Conservation (phyloP, 2,888 invertebrate species). For the Cryptus viduatorius region DNA sequence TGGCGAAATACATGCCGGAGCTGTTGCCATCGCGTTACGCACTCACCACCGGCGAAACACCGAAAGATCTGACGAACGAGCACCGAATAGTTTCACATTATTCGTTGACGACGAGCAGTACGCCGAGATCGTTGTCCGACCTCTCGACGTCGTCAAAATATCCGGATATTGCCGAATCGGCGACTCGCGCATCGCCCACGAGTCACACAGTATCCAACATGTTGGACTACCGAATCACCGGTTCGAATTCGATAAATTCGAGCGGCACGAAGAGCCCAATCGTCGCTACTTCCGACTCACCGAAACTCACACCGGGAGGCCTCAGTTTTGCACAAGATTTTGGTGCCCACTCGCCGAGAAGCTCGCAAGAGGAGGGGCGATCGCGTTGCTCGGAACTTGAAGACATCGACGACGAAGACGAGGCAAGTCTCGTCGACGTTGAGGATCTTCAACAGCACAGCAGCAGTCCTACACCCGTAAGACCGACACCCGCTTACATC, state of each 20-base stretch:
- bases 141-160: constrained; percentile 63
- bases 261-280: constrained; percentile 57
- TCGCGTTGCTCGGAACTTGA: constrained; percentile 84
- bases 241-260: constrained; percentile 40
- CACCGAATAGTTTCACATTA: constrained; percentile 52
- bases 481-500: constrained; percentile 82
- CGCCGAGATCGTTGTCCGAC: constrained; percentile 55
- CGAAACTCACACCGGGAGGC: constrained; percentile 65
- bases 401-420: constrained; percentile 88
- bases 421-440: constrained; percentile 91
- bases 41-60: constrained; percentile 25
- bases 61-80: constrained; percentile 48
- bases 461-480: constrained; percentile 78
- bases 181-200: constrained; percentile 58
- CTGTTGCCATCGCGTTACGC: constrained; percentile 62
- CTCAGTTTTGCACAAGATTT: constrained; percentile 67
- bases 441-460: constrained; percentile 87
- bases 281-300: constrained; percentile 53
- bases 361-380: constrained; percentile 77
- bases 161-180: constrained; percentile 67
- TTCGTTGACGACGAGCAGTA: constrained; percentile 29
- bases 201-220: constrained; percentile 66
- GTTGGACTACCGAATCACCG: constrained; percentile 63
- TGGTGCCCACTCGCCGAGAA: constrained; percentile 78
- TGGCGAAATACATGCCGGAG: constrained; percentile 68